These are phyloP conservation scores for Cirrhinus mrigala DNA, from an alignment of 2,797 vertebrate species.

Conservation along the genomic window DNA sequence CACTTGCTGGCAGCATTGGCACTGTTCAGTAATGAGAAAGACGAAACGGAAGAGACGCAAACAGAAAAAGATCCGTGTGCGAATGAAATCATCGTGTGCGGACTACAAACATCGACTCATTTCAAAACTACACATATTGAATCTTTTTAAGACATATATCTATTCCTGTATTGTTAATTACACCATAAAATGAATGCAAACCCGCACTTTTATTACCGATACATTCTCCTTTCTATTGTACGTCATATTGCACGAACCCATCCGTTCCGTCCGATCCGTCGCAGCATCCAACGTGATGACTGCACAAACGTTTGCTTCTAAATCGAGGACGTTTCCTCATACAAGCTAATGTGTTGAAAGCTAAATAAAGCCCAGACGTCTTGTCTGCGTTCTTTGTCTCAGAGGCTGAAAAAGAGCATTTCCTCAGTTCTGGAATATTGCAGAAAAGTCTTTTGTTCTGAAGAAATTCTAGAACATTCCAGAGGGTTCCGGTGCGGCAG, in stretches of 20 bases:
- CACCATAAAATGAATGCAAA: slow-evolving; percentile 46
- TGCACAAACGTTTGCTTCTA: slow-evolving; percentile 20
- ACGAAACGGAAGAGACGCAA: slow-evolving; percentile 59
- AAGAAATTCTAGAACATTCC: slow-evolving; percentile 53
- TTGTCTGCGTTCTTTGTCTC: slow-evolving; percentile 22
- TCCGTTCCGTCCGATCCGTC: slow-evolving; percentile 20
- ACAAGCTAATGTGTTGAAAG: slow-evolving; percentile 50
- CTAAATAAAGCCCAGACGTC: slow-evolving; percentile 32
- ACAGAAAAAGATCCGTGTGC: slow-evolving; percentile 45
- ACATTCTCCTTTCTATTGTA: slow-evolving; percentile 25
- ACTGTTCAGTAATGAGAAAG: slow-evolving; percentile 75
- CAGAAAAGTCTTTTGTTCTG: slow-evolving; percentile 52
- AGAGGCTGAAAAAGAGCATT: slow-evolving; percentile 29
- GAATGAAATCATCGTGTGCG: slow-evolving; percentile 33
- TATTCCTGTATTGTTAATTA: slow-evolving; percentile 41
- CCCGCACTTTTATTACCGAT: slow-evolving; percentile 49
- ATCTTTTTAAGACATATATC: slow-evolving; percentile 36
- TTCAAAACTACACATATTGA: slow-evolving; percentile 27
- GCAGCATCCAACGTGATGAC: background rate
- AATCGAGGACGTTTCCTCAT: slow-evolving; percentile 40
- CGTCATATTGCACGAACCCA: slow-evolving; percentile 56
- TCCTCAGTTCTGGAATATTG: slow-evolving; percentile 47
- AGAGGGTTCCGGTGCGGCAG: slow-evolving; percentile 69
- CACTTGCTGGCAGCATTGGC: slow-evolving; percentile 96
- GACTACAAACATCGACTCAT: slow-evolving; percentile 38